Conservation (phyloP, 2,888 invertebrate genomes). For the Mythimna lalbum region DNA sequence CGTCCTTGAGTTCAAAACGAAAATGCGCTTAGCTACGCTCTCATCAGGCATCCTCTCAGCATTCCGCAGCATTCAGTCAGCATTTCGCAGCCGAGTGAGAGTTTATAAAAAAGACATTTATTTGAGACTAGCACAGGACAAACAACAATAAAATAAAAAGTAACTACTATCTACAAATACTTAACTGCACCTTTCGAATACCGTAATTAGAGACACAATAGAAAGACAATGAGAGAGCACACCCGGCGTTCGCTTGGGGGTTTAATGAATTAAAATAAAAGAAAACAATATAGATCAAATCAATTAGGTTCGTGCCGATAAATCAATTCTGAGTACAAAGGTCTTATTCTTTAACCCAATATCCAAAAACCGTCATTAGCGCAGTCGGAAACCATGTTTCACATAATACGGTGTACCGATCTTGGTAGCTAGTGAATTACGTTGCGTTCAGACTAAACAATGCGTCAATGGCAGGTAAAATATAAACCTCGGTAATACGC, state of each 20-base stretch:
- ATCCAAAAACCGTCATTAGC: background rate
- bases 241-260: no score
- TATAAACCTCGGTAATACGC: conserved; percentile 55
- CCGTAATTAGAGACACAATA: no score
- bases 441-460: conserved; percentile 67
- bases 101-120: no score
- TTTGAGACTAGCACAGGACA: no score
- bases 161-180: no score
- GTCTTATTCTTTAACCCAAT: conserved; percentile 18
- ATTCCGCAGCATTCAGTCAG: background rate
- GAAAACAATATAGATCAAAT: background rate
- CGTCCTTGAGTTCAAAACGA: no score
- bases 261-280: no score
- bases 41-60: no score
- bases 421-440: conserved; percentile 50
- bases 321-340: background rate
- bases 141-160: no score
- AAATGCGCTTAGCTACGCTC: no score
- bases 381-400: conserved; percentile 16
- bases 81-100: background rate
- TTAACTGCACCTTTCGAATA: no score
- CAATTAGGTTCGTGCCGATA: background rate
- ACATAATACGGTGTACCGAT: conserved; percentile 15
- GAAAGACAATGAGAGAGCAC: no score
- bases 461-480: conserved; percentile 67